Base-by-base conservation (phyloP, 2,888 invertebrate genomes). In the Yponomeuta plumbellus region DNA sequence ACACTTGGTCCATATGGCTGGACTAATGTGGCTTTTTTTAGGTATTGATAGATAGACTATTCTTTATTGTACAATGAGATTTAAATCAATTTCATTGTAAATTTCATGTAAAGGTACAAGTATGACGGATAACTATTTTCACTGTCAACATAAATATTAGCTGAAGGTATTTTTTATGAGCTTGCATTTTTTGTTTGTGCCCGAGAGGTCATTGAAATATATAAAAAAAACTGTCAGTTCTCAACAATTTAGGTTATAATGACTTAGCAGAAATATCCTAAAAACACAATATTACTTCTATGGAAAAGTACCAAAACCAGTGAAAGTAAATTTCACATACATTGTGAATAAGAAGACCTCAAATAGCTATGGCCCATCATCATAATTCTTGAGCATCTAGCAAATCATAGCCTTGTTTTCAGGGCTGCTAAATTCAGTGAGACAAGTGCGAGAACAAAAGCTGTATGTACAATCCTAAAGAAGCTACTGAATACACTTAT, bases 181-280 rank as follows among this genome's bases (percentile, higher is more conserved):
- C 44, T 5, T 13, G 44, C 44, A 52, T 17, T 17, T 17, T 52
- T 52, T 52, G 13, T 8, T 52, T 52, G 13, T 34, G 34, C 8
- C 17, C 17, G 10, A 44, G 44, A 2, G 2, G 13, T 2, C 44
- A 44, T 44, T 44, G 13, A 52, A 52, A 2, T 5, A 5, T 44
- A 1, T 56, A 17, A 20, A 5, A 44, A 44, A 17, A 66, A 10
- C n/a, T 65, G 34, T 65, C 56, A 40, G 11, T 44, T 13, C 17
- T 17, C 44, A 52, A 52, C 44, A 52, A 52, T n/a, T 66, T 20
- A 58, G 58, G 58, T 58, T 58, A 58, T 58, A 22, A 58, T 58
- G 58, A 58, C 58, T 58, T 21, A 20, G 2, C 20, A 20, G 22
- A 58, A 58, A 58, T 8, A 58, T n/a, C 17, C 5, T 58, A 58